Percentiles rank a stretch among this genome's conserved stretches.
These are phyloP conservation scores for Cheilosia vernalis DNA, from an alignment of 2,888 invertebrate genomes.

Conservation along the genomic window DNA sequence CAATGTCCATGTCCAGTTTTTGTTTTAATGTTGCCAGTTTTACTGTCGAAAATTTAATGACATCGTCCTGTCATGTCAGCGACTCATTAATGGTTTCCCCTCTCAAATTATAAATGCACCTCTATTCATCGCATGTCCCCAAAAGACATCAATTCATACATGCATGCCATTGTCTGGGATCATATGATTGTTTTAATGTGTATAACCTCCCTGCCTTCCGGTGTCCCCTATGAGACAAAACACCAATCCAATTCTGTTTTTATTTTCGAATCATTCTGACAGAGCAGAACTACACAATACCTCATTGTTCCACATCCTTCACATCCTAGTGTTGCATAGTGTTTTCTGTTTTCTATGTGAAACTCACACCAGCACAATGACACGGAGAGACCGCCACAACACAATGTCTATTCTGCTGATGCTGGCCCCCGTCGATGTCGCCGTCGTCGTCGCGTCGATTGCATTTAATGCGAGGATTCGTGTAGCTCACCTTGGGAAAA, in stretches of 20 bases:
- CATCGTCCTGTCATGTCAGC: constrained; percentile 71
- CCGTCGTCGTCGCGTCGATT: constrained; percentile 39
- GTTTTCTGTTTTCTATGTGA: constrained; percentile 48
- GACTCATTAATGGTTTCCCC: constrained; percentile 54
- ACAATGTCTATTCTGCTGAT: constrained; percentile 7
- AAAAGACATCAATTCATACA: constrained; percentile 68
- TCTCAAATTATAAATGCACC: constrained; percentile 69
- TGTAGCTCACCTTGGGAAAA: constrained; percentile 68
- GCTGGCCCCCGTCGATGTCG: constrained; percentile 40
- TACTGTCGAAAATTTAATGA: constrained; percentile 63
- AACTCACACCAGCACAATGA: constrained; percentile 26
- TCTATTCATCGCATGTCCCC: constrained; percentile 53
- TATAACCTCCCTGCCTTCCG: constrained; percentile 10
- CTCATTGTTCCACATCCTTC: constrained; percentile 69
- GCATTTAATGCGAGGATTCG: constrained; percentile 64
- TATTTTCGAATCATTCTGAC: constrained; percentile 69
- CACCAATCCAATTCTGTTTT: constrained; percentile 72
- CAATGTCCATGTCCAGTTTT: constrained; percentile 5
- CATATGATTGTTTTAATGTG: constrained; percentile 43
- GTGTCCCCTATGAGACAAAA: constrained; percentile 48
- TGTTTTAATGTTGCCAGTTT: constrained; percentile 42
- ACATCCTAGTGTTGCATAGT: constrained; percentile 59
- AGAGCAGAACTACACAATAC: constrained; percentile 66
- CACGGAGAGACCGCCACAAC: neutral
- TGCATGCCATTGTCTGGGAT: constrained; percentile 62